Conservation (phyloP, 2,113 vertebrate species). For the Eidolon helvum region DNA sequence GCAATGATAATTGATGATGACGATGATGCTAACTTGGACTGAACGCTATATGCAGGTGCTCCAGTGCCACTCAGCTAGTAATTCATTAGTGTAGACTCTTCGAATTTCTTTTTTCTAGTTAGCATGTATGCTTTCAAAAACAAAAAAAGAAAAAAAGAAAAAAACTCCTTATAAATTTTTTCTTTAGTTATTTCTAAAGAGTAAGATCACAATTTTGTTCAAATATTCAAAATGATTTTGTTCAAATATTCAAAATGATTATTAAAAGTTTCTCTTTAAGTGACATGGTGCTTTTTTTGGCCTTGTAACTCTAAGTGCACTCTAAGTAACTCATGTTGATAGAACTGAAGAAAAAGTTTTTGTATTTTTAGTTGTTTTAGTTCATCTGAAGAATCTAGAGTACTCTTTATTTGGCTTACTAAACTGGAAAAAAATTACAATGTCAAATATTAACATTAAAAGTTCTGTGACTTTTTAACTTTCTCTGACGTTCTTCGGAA, state of each 20-base stretch:
- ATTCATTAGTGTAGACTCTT: not conserved
- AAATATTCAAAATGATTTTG: not conserved
- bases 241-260: not conserved
- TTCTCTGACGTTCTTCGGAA: not conserved
- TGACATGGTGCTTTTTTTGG: not conserved
- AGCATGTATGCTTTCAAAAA: not conserved
- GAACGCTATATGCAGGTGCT: not conserved
- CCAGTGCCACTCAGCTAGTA: not conserved
- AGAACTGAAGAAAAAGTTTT: not conserved
- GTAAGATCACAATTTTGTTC: not conserved
- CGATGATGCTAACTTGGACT: not conserved
- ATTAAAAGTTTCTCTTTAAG: not conserved
- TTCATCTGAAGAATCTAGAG: not conserved
- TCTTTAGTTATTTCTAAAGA: not conserved
- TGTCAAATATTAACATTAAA: not conserved
- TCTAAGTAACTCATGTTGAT: not conserved
- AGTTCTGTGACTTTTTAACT: not conserved
- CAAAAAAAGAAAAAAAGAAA: not conserved
- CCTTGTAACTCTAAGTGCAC: not conserved
- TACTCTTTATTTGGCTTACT: not conserved
- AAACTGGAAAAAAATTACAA: slow-evolving; percentile 25
- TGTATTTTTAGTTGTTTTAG: not conserved
- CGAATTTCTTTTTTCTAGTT: not conserved
- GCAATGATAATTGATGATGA: too few species aligned
- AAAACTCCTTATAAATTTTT: not conserved